Evolutionary conservation across 2,888 invertebrate species (phyloP).

Genomic region (Spicauda simplicius): DNA sequence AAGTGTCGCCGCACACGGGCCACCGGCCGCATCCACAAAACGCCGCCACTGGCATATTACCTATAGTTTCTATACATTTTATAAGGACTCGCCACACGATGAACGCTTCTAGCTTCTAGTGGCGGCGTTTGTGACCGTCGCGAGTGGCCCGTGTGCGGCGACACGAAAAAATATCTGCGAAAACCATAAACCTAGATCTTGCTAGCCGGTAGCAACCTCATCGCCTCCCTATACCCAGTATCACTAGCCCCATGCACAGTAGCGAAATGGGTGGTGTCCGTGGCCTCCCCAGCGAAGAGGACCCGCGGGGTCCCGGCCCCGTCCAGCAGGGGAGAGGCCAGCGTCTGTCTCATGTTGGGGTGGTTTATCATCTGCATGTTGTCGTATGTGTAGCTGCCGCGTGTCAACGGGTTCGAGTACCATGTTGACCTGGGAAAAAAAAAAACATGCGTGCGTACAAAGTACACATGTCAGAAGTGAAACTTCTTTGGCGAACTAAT

Average conservation of each 20-base stretch:
- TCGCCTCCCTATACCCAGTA: background rate
- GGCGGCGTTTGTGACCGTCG: no score
- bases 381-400: conserved; percentile 89
- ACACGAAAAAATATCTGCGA: no score
- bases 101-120: no score
- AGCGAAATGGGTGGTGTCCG: conserved; percentile 47
- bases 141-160: no score
- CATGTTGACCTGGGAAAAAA: conserved; percentile 86
- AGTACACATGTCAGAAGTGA: no score
- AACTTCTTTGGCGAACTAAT: no score
- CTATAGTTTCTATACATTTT: no score
- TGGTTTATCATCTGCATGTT: conserved; percentile 78
- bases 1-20: no score
- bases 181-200: background rate
- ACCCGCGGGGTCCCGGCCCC: conserved; percentile 70
- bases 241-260: background rate
- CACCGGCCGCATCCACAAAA: no score
- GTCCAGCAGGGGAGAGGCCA: conserved; percentile 84
- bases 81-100: no score
- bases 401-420: conserved; percentile 87
- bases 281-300: conserved; percentile 87
- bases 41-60: no score
- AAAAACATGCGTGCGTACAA: no score
- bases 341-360: conserved; percentile 76
- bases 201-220: background rate